Percentiles rank a stretch among this genome's conserved stretches.
Conservation (phyloP, 2,797 vertebrate species). For the Hapalemur alaotrensis region DNA sequence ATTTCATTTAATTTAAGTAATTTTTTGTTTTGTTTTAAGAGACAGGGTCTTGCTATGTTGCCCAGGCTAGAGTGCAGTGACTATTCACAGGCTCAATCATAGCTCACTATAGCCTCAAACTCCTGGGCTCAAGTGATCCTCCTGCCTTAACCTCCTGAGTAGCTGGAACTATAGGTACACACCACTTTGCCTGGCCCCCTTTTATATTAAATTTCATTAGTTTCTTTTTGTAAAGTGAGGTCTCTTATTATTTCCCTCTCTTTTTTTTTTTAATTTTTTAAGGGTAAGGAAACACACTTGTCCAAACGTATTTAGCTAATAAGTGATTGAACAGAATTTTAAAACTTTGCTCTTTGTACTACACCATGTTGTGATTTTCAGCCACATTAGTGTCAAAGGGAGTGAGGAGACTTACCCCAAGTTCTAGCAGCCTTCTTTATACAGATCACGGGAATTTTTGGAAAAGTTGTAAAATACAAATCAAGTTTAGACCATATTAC, state of each 20-base stretch:
- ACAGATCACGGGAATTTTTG: neutral
- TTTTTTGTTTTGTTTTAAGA: neutral
- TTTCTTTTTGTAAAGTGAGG: neutral
- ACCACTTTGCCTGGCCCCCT: neutral
- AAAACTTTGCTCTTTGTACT: constrained; percentile 20
- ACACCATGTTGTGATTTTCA: neutral
- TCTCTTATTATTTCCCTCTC: neutral
- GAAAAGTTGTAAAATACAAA: neutral
- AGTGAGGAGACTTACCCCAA: neutral
- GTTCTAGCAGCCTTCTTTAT: neutral
- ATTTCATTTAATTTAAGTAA: neutral
- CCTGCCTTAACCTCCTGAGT: neutral
- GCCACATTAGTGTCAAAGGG: neutral
- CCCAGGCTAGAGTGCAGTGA: neutral
- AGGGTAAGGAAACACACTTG: neutral
- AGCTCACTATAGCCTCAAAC: neutral
- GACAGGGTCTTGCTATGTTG: neutral
- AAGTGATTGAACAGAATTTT: constrained; percentile 9
- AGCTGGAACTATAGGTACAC: neutral
- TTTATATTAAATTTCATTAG: constrained; percentile 7
- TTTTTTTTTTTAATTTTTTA: neutral
- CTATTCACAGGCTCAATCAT: too few relatives aligned
- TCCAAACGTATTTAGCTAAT: neutral
- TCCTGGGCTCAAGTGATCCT: neutral
- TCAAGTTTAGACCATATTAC: neutral